Conservation (phyloP, 1,140 invertebrate genomes). For the Aphidius gifuensis region DNA sequence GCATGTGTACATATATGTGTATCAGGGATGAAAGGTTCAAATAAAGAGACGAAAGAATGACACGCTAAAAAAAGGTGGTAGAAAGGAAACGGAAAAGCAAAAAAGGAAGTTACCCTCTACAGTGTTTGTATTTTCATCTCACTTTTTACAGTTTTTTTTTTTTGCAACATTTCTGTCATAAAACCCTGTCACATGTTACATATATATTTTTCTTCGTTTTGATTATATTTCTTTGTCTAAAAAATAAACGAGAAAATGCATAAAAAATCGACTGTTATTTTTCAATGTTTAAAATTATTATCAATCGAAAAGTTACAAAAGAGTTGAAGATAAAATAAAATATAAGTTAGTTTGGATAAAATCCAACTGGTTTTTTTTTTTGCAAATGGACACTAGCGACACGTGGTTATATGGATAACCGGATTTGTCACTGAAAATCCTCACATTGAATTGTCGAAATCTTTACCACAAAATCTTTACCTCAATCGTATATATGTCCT, state of each 20-base stretch:
- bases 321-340: slow-evolving; percentile 6
- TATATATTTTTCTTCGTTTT: too few relatives aligned
- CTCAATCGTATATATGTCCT: too few relatives aligned
- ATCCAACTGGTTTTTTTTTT: not conserved
- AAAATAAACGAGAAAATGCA: not conserved
- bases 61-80: not conserved
- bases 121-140: not conserved
- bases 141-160: too few relatives aligned
- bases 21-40: slow-evolving; percentile 16
- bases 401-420: slow-evolving; percentile 15
- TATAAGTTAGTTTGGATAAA: slow-evolving; percentile 11
- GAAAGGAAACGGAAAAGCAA: not conserved
- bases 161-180: too few relatives aligned
- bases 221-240: not conserved
- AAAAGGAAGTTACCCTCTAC: slow-evolving; percentile 11
- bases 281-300: slow-evolving; percentile 4
- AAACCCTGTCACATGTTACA: too few relatives aligned
- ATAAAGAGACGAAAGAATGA: slow-evolving; percentile 21
- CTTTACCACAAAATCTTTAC: too few relatives aligned
- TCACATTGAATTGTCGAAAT: too few relatives aligned
- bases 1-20: too few relatives aligned
- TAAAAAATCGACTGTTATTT: slow-evolving; percentile 1
- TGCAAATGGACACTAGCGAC: slow-evolving; percentile 11
- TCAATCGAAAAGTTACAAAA: too few relatives aligned
- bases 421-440: not conserved